Evolutionary conservation across 2,797 vertebrate genomes (phyloP).

Genomic region (Florisuga fusca): DNA sequence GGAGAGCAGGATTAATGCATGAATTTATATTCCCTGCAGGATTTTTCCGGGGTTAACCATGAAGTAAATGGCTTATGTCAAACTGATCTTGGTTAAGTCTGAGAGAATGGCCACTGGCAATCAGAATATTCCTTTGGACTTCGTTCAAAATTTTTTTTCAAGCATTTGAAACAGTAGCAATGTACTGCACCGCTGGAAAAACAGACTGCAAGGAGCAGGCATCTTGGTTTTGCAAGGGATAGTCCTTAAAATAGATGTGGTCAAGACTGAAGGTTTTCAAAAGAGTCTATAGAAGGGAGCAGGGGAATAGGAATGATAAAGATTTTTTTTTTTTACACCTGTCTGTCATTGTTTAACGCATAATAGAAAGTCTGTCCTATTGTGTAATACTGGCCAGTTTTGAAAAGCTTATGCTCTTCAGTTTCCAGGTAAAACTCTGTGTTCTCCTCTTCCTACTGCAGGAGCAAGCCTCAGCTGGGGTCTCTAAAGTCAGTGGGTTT

Average conservation of each 20-base stretch:
- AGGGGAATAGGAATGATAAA: neutral
- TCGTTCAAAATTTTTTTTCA: neutral
- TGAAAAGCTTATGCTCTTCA: neutral
- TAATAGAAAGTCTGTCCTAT: neutral
- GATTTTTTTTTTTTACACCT: neutral
- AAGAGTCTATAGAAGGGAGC: neutral
- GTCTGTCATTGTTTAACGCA: rapidly evolving
- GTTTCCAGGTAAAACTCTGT: neutral
- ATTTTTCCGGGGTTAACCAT: slow-evolving; percentile 1
- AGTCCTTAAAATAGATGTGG: neutral
- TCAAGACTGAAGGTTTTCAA: neutral
- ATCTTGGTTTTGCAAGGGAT: neutral
- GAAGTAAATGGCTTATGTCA: slow-evolving; percentile 62
- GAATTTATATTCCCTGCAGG: slow-evolving; percentile 35
- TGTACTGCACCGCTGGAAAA: neutral
- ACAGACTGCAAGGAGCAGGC: neutral
- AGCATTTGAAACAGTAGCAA: neutral
- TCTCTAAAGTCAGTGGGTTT: neutral
- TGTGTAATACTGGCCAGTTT: neutral
- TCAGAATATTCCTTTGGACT: slow-evolving; percentile 27
- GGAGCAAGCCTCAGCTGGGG: neutral
- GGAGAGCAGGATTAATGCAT: slow-evolving; percentile 29
- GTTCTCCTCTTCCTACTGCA: neutral
- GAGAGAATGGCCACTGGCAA: slow-evolving; percentile 7
- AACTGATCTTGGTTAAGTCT: slow-evolving; percentile 48